Base-by-base conservation (phyloP, 2,797 vertebrate species). In the Alca torda region DNA sequence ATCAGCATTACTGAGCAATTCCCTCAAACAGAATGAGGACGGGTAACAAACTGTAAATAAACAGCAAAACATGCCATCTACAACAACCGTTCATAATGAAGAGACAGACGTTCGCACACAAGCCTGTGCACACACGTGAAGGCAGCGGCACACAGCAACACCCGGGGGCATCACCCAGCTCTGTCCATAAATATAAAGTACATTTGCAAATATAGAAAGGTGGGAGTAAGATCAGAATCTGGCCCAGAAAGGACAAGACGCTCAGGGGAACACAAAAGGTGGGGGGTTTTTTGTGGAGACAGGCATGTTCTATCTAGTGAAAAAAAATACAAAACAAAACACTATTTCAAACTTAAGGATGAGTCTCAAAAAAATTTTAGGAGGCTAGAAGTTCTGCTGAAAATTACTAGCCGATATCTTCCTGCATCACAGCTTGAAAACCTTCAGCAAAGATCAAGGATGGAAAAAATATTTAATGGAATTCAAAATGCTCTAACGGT, bases 1-100 rank as follows among this genome's bases (percentile, higher is more conserved):
- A n/a, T 25, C 25, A 65, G 20, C 1, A 1, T 61, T 92, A 65
- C 35, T 17, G 43, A 21, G n/a, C 31, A n/a, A 21, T 31, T 64
- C 46, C 24, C 80, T 91, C 76, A 11, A 63, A 93, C 8, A 84
- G 77, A 84, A 63, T 15, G 50, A 85, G 78, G 57, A 65, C 0
- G 1, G 21, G 46, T 20, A 73, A 43, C 25, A 54, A 68, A 39
- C 35, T 48, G 61, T 35, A 85, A 77, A 85, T 28, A 83, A 78
- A 54, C 21, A 73, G 61, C 25, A 86, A 76, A 79, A 65, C 0
- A 0, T 12, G 15, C 5, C 46, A 9, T 24, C 19, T 13, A 8
- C 17, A 7, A 4, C 0, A 0, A 28, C 1, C 1, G 10, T 5
- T 35, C 23, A 4, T 45, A n/a, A 70, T 0, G 10, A 76, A 72